phyloP scores from a whole-genome alignment of 2,797 vertebrate species.

The Myripristis murdjan region DNA sequence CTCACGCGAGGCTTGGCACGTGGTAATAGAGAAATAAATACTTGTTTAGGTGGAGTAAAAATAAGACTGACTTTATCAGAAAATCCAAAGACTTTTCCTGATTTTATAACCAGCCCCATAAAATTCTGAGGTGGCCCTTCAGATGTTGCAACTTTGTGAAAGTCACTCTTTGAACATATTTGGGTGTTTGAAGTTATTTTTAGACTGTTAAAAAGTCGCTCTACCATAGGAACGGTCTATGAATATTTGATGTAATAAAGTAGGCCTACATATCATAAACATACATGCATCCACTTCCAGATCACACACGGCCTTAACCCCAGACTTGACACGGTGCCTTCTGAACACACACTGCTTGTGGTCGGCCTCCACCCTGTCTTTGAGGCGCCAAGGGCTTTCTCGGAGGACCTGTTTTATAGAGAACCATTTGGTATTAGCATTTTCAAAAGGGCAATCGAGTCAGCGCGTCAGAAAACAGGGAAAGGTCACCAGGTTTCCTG shows the following conservation, averaged over 20 bases:
- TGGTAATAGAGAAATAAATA: constrained; percentile 34
- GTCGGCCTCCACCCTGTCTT: constrained; percentile 63
- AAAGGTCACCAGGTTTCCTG: constrained; percentile 87
- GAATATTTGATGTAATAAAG: background rate
- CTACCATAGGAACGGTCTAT: background rate
- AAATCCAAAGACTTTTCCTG: constrained; percentile 18
- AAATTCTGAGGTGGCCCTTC: constrained; percentile 36
- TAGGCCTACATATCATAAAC: background rate
- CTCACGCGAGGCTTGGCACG: constrained; percentile 36
- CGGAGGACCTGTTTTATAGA: constrained; percentile 76
- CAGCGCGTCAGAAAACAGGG: constrained; percentile 81
- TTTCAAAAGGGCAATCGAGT: constrained; percentile 86
- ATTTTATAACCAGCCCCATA: constrained; percentile 23
- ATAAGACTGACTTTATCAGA: constrained; percentile 12
- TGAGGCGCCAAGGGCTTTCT: constrained; percentile 69
- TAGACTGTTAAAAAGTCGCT: constrained; percentile 27
- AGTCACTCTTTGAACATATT: constrained; percentile 10
- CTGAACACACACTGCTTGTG: constrained; percentile 58
- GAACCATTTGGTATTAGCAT: constrained; percentile 82
- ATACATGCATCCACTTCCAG: constrained; percentile 28
- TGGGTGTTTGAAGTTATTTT: constrained; percentile 41
- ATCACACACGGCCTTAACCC: constrained; percentile 48
- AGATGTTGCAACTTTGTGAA: constrained; percentile 19
- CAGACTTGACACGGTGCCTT: constrained; percentile 60
- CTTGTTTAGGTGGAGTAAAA: constrained; percentile 11